Base-by-base conservation (phyloP, 1,140 invertebrate species). In the Nixonia krombeini region DNA sequence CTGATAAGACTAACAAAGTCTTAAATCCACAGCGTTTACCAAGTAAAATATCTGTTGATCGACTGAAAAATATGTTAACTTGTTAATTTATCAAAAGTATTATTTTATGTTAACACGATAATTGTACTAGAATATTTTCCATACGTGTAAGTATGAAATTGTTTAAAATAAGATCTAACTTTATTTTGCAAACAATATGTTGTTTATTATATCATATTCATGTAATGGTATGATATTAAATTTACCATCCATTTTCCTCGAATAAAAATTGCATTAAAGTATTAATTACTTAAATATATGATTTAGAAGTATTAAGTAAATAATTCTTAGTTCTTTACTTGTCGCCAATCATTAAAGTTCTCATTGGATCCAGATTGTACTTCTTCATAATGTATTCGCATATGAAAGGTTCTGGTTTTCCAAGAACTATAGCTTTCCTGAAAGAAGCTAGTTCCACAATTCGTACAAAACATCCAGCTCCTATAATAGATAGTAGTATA, bases 271-370 rank as follows among this genome's bases (percentile, higher is more conserved):
- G n/a, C n/a, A n/a, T n/a, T n/a, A n/a, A n/a, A n/a, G n/a, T n/a
- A n/a, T n/a, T n/a, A n/a, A n/a, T n/a, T n/a, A n/a, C n/a, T n/a
- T n/a, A n/a, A n/a, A n/a, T n/a, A n/a, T n/a, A n/a, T n/a, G n/a
- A n/a, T n/a, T n/a, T n/a, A n/a, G n/a, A n/a, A n/a, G n/a, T n/a
- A n/a, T n/a, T n/a, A n/a, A n/a, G n/a, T n/a, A n/a, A n/a, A n/a
- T n/a, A n/a, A n/a, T n/a, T n/a, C n/a, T n/a, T n/a, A n/a, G n/a
- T n/a, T n/a, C n/a, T n/a, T 82, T 86, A 91, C 90, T 90, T 91
- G 81, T 98, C 96, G 0, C 96, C 96, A 81, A 98, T 93, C 94
- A 98, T 97, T 0, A 98, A 82, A 8, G 94, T 96, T 62, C 93
- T 88, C 21, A 87, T 83, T 5, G 92, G 91, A 80, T 93, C 85